Evolutionary conservation across 2,113 vertebrate species (phyloP).

Genomic region (Phalacrocorax pelagicus): DNA sequence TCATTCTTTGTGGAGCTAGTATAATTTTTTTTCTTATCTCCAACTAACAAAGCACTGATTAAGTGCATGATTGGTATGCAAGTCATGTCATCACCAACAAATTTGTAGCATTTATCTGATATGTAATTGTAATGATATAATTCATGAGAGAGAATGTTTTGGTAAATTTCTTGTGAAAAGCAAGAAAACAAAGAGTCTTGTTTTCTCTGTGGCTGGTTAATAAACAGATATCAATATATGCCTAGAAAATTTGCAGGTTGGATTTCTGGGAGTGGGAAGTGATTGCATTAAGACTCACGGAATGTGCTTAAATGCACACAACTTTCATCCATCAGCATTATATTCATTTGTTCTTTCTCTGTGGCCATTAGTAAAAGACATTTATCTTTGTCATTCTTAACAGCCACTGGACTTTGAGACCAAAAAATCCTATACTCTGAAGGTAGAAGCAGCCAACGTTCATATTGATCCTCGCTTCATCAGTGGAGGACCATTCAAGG

Average conservation of each 20-base stretch:
- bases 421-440: conserved; percentile 90
- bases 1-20: conserved; percentile 38
- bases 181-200: conserved; percentile 39
- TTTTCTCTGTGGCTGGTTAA: conserved; percentile 56
- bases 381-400: conserved; percentile 75
- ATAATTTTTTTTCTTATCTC: conserved; percentile 52
- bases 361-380: conserved; percentile 70
- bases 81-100: conserved; percentile 22
- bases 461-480: conserved; percentile 84
- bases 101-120: conserved; percentile 64
- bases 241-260: conserved; percentile 54
- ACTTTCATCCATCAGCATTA: conserved; percentile 72
- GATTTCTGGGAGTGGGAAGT: conserved; percentile 19
- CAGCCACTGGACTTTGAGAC: conserved; percentile 95
- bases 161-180: conserved; percentile 62
- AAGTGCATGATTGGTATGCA: conserved; percentile 55
- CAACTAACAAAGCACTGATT: conserved; percentile 53
- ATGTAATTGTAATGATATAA: conserved; percentile 61
- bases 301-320: conserved; percentile 40
- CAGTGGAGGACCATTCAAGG: conserved; percentile 88
- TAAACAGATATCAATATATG: conserved; percentile 64
- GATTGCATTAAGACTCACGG: conserved; percentile 64
- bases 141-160: conserved; percentile 54
- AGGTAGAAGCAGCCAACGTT: conserved; percentile 91
- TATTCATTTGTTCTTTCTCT: conserved; percentile 66